Percentiles rank a stretch among this genome's conserved stretches.
Conservation (phyloP, 2,888 invertebrate genomes). For the Tigriopus californicus region DNA sequence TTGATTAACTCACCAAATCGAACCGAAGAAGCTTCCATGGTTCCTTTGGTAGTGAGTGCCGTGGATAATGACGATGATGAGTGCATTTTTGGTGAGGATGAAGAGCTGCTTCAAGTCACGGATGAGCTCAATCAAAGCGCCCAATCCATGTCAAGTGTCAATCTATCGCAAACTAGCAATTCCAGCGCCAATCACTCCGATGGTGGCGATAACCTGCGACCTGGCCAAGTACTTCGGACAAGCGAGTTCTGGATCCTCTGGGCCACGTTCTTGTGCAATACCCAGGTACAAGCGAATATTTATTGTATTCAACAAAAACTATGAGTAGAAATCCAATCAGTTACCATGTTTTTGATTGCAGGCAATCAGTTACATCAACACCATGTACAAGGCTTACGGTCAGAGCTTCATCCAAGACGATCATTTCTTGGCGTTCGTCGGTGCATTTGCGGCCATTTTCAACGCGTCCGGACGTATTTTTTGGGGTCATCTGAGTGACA, state of each 20-base stretch:
- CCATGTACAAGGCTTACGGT: constrained; percentile 30
- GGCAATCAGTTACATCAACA: constrained; percentile 25
- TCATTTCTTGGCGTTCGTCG: constrained; percentile 30
- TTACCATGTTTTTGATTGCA: constrained; percentile 18
- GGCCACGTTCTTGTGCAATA: constrained; percentile 25
- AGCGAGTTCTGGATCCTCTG: constrained; percentile 26
- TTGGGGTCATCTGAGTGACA: constrained; percentile 22
- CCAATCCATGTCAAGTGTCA: too few species aligned
- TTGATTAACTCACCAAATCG: background rate
- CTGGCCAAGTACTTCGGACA: constrained; percentile 22
- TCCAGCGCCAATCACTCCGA: background rate
- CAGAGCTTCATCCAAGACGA: constrained; percentile 31
- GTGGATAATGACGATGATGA: background rate
- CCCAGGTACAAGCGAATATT: constrained; percentile 12
- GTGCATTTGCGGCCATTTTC: constrained; percentile 30
- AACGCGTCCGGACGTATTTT: constrained; percentile 25
- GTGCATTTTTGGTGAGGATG: background rate
- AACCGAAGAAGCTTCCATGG: constrained; percentile 4
- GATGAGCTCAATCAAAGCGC: too few species aligned
- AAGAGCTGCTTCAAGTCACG: background rate
- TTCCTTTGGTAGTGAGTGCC: constrained; percentile 5
- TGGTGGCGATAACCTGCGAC: constrained; percentile 17
- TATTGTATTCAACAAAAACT: too few species aligned
- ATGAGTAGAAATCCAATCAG: background rate
- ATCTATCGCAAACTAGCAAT: too few species aligned